Evolutionary conservation across 2,113 vertebrate species (phyloP), one percentile per base, ranked within the genome.

Genomic region (Rhinoderma darwinii): DNA sequence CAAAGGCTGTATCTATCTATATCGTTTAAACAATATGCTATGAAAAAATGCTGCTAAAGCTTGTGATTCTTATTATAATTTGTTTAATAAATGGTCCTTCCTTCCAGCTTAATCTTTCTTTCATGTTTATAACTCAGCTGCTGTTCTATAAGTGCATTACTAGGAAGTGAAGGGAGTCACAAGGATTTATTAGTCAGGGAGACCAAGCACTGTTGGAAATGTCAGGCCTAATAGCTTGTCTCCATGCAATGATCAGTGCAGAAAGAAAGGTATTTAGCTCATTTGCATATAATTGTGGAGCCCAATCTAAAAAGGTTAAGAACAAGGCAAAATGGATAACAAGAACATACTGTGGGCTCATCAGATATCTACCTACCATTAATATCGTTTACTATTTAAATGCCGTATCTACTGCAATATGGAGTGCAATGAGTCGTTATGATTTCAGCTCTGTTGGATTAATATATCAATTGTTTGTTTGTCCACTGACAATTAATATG

Each of bases 161-260:
- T 89, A 83, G 88, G 80, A 83, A 85, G 14, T 87, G 85, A 1
- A 86, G 51, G 37, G 72, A 41, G 84, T 51, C 82, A 78, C 88
- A 90, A 84, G 74, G 78, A 85, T 88, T 84, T 86, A 86, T 90
- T 91, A 89, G 90, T 91, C 88, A 91, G 86, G 90, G 88, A 56
- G 89, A 86, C 27, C 41, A 72, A 83, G 78, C 37, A 82, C 81
- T 47, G 81, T 87, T 90, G 82, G 80, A 91, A 91, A 90, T 89
- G 89, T 89, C 92, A 90, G 83, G 39, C 66, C 85, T 90, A 90
- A 90, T 88, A 88, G 68, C 68, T 83, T 88, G 80, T 89, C 73
- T 86, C 72, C 81, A 82, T 12, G 41, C 87, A 84, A 81, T 37
- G 88, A 88, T 89, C 41, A 78, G 83, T 68, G 84, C 70, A 47